Conservation (phyloP, 2,113 vertebrate species). For the Macrotis lagotis region DNA sequence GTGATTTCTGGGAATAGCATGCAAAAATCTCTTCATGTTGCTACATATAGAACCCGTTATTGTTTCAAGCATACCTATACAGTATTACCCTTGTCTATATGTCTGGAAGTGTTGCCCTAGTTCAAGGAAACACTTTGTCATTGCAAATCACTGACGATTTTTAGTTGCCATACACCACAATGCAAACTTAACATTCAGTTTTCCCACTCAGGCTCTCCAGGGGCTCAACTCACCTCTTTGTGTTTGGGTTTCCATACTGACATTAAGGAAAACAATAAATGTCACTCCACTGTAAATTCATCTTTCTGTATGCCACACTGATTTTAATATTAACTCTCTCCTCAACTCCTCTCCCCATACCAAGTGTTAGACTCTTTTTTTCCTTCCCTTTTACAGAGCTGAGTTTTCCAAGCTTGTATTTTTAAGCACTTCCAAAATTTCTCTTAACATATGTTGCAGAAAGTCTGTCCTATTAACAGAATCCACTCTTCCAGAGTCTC, state of each 20-base stretch:
- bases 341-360: constrained; percentile 59
- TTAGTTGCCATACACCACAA: constrained; percentile 69
- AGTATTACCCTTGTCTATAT: constrained; percentile 53
- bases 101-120: constrained; percentile 49
- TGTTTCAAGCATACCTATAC: constrained; percentile 14
- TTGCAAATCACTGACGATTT: constrained; percentile 51
- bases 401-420: constrained; percentile 56
- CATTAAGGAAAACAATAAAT: constrained; percentile 83
- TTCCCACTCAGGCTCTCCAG: constrained; percentile 77
- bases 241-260: constrained; percentile 82
- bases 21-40: not conserved
- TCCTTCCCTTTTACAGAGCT: constrained; percentile 45
- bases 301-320: constrained; percentile 71
- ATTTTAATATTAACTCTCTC: constrained; percentile 84
- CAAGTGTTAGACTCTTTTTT: constrained; percentile 1
- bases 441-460: constrained; percentile 79
- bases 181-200: constrained; percentile 78
- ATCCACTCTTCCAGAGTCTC: constrained; percentile 73
- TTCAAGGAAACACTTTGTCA: constrained; percentile 81
- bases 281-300: constrained; percentile 75
- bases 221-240: constrained; percentile 81
- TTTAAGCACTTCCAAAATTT: constrained; percentile 78
- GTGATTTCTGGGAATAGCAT: constrained; percentile 2
- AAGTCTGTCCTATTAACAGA: constrained; percentile 80
- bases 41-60: not conserved